Base-by-base conservation (phyloP, 2,797 vertebrate species). In the Intellagama lesueurii region DNA sequence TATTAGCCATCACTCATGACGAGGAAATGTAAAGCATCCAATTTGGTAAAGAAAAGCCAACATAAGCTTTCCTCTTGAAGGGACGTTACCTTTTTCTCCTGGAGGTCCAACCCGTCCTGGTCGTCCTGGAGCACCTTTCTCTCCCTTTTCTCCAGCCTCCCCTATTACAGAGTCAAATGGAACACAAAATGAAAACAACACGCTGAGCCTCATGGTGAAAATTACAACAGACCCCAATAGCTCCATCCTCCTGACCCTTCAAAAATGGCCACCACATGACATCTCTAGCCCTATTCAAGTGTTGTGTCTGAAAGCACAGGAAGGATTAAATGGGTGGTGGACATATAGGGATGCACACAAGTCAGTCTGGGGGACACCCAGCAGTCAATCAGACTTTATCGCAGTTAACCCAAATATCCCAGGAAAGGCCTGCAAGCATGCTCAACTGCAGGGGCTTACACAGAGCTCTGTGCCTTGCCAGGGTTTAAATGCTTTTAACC, bases 101-200 rank as follows among this genome's bases (percentile, higher is more conserved):
- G 97, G 95, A 81, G 99, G 99, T 28, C 99, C 99, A 9, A 99
- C 97, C 98, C 98, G 97, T 88, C 99, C 99, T 6, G 99, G 98
- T 94, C 98, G 97, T 84, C 99, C 99, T 0, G 98, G 98, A 56
- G 97, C 97, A 79, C 99, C 99, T 96, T 99, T 99, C 90, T 97
- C 97, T 70, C 99, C 99, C 93, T 99, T 99, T 89, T 98, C 98
- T 89, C 99, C 99, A 40, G 97, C 90, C 73, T 99, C 99, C 73
- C 99, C 99, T 99, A 95, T 89, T 92, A 87, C 90, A 78, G 90
- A 83, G 8, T 89, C 87, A 90, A 86, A 35, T 47, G 84, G 92
- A 87, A 7, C 81, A 89, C 40, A 69, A 69, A 73, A 90, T 87
- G 83, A 88, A 89, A 75, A 3, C 88, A 90, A 78, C 0, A 14